A percentile compares a stretch with the other conserved stretches of the same genome.
Evolutionary conservation across 2,113 vertebrate genomes (phyloP).

Genomic region (Dasyurus viverrinus): DNA sequence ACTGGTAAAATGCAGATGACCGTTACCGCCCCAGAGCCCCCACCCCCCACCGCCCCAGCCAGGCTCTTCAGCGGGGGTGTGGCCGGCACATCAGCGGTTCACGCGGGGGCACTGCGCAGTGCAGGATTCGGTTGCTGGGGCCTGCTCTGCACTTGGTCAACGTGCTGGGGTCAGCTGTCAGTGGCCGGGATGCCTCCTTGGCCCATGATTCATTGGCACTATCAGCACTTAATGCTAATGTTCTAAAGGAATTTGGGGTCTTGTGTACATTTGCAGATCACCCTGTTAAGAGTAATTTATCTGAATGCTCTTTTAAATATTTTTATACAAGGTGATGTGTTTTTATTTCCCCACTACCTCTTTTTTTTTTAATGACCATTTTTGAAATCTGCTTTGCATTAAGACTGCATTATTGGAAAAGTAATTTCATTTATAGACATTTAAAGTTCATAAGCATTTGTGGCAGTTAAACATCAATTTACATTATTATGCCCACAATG

Average conservation of each 20-base stretch:
- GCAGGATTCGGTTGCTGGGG: conserved; percentile 70
- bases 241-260: conserved; percentile 31
- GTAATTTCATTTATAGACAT: conserved; percentile 29
- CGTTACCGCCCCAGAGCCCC: conserved; percentile 65
- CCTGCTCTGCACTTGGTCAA: conserved; percentile 77
- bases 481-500: not conserved
- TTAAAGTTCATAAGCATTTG: conserved; percentile 51
- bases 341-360: conserved; percentile 59
- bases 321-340: conserved; percentile 42
- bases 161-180: conserved; percentile 78
- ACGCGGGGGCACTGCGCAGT: conserved; percentile 78
- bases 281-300: conserved; percentile 64
- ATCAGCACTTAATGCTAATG: conserved; percentile 69
- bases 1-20: conserved; percentile 70
- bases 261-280: conserved; percentile 58
- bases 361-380: conserved; percentile 63
- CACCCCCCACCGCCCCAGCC: not conserved
- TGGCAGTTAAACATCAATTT: conserved; percentile 10
- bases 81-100: conserved; percentile 82
- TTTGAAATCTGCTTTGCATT: conserved; percentile 67
- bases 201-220: conserved; percentile 69
- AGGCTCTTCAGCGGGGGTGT: conserved; percentile 26
- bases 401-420: conserved; percentile 32
- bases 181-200: conserved; percentile 24
- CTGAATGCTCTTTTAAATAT: conserved; percentile 57